Conservation (phyloP, 2,113 vertebrate species). For the Pao palembangensis region DNA sequence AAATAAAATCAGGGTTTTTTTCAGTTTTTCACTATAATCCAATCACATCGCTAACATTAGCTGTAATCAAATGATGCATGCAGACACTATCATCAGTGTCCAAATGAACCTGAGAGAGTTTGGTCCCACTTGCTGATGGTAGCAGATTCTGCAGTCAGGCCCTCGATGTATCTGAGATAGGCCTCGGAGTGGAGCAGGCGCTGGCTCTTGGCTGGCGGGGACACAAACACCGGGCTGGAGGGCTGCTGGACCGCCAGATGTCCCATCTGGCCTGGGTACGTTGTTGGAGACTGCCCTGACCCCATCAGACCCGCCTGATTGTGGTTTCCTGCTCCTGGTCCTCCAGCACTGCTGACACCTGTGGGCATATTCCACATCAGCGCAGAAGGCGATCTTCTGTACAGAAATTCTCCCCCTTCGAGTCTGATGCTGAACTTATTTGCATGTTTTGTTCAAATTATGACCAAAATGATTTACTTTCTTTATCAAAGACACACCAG, state of each 20-base stretch:
- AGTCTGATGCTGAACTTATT: slow-evolving; percentile 1
- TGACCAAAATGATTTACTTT: background rate
- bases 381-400: slow-evolving; percentile 2
- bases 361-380: slow-evolving; percentile 43
- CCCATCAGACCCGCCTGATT: slow-evolving; percentile 81
- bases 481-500: background rate
- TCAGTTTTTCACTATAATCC: background rate
- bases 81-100: background rate
- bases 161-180: slow-evolving; percentile 95
- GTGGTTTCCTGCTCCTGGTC: slow-evolving; percentile 81
- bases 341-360: slow-evolving; percentile 81
- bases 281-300: slow-evolving; percentile 85
- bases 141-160: slow-evolving; percentile 88
- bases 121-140: slow-evolving; percentile 98
- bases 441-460: slow-evolving; percentile 15
- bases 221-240: slow-evolving; percentile 92
- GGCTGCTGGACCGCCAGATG: slow-evolving; percentile 89
- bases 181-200: slow-evolving; percentile 96
- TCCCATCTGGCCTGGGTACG: slow-evolving; percentile 82
- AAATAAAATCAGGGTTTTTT: too few species aligned
- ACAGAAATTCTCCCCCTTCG: slow-evolving; percentile 5
- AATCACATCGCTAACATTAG: background rate
- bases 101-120: slow-evolving; percentile 84
- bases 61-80: background rate
- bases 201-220: slow-evolving; percentile 93